phyloP scores from a whole-genome alignment of 2,113 vertebrate genomes.

The Ceratotherium simum region DNA sequence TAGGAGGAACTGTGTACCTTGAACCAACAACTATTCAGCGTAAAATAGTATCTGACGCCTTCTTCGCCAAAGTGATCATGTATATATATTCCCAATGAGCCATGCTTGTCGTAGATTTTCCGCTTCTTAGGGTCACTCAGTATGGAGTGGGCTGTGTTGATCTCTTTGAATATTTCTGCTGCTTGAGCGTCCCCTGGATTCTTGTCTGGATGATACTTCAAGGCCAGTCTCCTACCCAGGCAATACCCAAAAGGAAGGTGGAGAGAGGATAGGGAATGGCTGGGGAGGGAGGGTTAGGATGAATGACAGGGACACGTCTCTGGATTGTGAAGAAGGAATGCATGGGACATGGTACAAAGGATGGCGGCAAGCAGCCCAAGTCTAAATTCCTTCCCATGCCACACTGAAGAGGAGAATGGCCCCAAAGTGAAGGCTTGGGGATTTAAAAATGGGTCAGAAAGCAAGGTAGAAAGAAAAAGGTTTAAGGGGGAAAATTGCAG shows the following conservation, averaged over 20 bases:
- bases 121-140: slow-evolving; percentile 93
- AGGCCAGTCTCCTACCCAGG: slow-evolving; percentile 91
- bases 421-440: neutral
- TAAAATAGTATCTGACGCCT: slow-evolving; percentile 95
- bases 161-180: slow-evolving; percentile 96
- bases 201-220: slow-evolving; percentile 97
- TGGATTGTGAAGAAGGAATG: neutral
- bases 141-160: slow-evolving; percentile 95
- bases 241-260: slow-evolving; percentile 49
- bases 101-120: slow-evolving; percentile 94
- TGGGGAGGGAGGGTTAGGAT: neutral
- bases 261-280: neutral
- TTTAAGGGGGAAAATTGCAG: neutral
- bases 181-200: slow-evolving; percentile 94
- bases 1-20: slow-evolving; percentile 88
- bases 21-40: slow-evolving; percentile 97
- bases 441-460: neutral
- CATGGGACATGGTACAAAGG: neutral
- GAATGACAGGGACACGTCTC: neutral
- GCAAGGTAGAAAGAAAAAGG: neutral
- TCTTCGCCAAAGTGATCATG: slow-evolving; percentile 96
- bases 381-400: neutral
- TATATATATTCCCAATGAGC: slow-evolving; percentile 96
- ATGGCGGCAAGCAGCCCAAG: neutral
- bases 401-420: neutral